These are phyloP conservation scores for Sander vitreus DNA, from an alignment of 2,113 vertebrate genomes.

Conservation along the genomic window DNA sequence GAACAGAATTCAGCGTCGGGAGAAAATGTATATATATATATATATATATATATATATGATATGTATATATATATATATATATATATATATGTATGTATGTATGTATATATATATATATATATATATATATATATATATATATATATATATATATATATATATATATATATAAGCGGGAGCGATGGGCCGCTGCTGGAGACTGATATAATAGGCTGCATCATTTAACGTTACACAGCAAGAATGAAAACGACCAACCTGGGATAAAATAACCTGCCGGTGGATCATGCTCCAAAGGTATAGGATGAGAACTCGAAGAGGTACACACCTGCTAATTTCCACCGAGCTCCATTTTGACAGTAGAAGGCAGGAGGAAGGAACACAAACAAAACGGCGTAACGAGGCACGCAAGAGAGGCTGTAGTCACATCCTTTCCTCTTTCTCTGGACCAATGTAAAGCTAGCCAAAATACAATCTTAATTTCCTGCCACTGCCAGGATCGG, in stretches of 20 bases:
- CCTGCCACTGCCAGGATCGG: not conserved
- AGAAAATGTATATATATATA: too few species aligned
- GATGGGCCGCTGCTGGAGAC: slow-evolving; percentile 55
- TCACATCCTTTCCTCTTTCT: slow-evolving; percentile 72
- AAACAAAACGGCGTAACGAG: slow-evolving; percentile 42
- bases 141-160: too few species aligned
- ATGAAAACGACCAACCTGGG: slow-evolving; percentile 80
- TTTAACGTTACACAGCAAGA: slow-evolving; percentile 57
- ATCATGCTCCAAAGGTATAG: slow-evolving; percentile 78
- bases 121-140: too few species aligned
- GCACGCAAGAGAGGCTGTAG: slow-evolving; percentile 18
- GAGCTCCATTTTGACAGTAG: slow-evolving; percentile 59
- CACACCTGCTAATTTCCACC: slow-evolving; percentile 44
- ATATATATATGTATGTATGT: too few species aligned
- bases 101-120: too few species aligned
- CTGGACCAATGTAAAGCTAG: slow-evolving; percentile 47
- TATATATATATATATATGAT: too few species aligned
- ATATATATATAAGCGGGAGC: not conserved
- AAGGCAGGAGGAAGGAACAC: slow-evolving; percentile 14
- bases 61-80: too few species aligned
- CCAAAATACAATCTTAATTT: rapidly evolving
- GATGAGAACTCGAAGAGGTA: slow-evolving; percentile 7
- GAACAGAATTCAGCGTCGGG: not conserved
- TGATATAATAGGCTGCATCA: slow-evolving; percentile 22
- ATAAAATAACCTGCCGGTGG: slow-evolving; percentile 78